phyloP scores from a whole-genome alignment of 2,888 invertebrate genomes.

The Thera obeliscata region DNA sequence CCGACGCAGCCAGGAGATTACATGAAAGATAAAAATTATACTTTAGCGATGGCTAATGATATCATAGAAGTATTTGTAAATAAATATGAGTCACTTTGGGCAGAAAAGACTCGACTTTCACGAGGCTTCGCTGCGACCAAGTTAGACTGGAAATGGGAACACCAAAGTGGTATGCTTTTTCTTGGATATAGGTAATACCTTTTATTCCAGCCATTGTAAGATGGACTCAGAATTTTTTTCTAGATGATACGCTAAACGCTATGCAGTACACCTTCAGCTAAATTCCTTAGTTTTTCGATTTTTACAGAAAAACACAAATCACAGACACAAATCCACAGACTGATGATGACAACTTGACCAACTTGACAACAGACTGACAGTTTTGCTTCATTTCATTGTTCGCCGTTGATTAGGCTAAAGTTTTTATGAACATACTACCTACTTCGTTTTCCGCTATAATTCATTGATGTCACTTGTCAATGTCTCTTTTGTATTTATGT shows the following conservation, averaged over 20 bases:
- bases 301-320: constrained; percentile 13
- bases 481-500: no score
- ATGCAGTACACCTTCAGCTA: neutral
- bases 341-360: no score
- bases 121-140: constrained; percentile 15
- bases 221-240: neutral
- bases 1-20: constrained; percentile 43
- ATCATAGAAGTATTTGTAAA: constrained; percentile 63
- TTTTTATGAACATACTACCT: no score
- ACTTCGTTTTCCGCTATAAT: no score
- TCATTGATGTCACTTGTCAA: no score
- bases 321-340: no score
- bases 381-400: no score
- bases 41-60: constrained; percentile 36
- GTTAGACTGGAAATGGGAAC: neutral
- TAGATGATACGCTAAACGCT: neutral
- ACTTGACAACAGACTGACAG: no score
- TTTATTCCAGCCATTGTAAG: constrained; percentile 79
- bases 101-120: constrained; percentile 47
- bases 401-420: no score
- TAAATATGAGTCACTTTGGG: constrained; percentile 68
- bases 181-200: constrained; percentile 55
- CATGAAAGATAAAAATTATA: constrained; percentile 60
- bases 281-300: neutral
- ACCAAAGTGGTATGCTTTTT: neutral